Base-by-base conservation (phyloP, 2,888 invertebrate species). In the Epinotia ramella region DNA sequence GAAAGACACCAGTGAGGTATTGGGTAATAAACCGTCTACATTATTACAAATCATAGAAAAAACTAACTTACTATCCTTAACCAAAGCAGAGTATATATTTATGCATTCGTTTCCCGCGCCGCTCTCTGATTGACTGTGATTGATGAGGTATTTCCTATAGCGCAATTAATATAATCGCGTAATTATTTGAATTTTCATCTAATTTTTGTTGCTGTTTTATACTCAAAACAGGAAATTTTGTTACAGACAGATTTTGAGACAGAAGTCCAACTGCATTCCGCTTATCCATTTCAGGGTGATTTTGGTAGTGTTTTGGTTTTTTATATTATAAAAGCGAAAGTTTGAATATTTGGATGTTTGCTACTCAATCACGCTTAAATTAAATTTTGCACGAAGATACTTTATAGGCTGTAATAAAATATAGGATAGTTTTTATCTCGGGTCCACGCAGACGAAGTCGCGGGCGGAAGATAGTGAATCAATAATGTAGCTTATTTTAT, bases 31-130 rank as follows among this genome's bases (percentile, higher is more conserved):
- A 9, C 18, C 12, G 63, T 7, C 16, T 64, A 24, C 6, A 20
- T n/a, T 40, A 53, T 69, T 73, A 60, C 33, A n/a, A 60, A 60
- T 62, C n/a, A n/a, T 28, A 28, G 20, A 33, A 74, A 75, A 70
- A 70, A 70, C 18, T 12, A 16, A 53, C 74, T 75, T 75, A 70
- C 65, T 70, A 70, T 75, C 74, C 74, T 57, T 53, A n/a, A 56
- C 9, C 18, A 46, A 40, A 12, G 40, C 56, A 13, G 40, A 20
- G 70, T 64, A 57, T 70, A 60, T 68, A n/a, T 56, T 49, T 18
- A 24, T 64, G 5, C 46, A 5, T 12, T 73, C 18, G 28, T 20
- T 65, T 66, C 73, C 66, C 59, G 64, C 44, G 13, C 6, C 3
- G 20, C 11, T 24, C 16, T 13, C 5, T 65, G 40, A 66, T 70